Base-by-base conservation (phyloP, 2,888 invertebrate genomes). In the Amphipoea lucens region DNA sequence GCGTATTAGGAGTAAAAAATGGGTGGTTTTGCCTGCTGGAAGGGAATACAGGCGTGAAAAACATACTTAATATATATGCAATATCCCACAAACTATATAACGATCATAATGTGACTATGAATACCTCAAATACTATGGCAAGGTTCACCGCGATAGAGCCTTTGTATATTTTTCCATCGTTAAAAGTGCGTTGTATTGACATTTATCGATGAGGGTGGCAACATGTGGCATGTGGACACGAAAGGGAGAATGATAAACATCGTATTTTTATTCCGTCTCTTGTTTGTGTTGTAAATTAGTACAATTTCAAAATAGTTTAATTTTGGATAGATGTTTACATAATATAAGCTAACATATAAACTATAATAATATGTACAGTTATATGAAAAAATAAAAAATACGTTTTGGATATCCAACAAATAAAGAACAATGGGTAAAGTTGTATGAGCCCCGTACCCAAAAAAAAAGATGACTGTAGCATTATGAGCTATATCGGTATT, bases 151-250 rank as follows among this genome's bases (percentile, higher is more conserved):
- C 48, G 29, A 62, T 62, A 62, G 23, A 54, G 42, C 68, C 54
- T 51, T 73, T 81, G 54, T 66, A 79, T 82, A 82, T 84, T 75
- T 85, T 84, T 85, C 86, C 86, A 85, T 84, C 85, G 77, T 84
- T 84, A 85, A 79, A 77, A 73, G 54, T 62, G 69, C 51, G 63
- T 45, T 85, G 54, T 62, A 60, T 73, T 62, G 85, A 77, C 62
- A 63, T 73, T 80, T 80, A 76, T 83, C 82, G 42, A 70, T 42
- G 69, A 65, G 71, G 69, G 74, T 78, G 51, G 75, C 57, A 79
- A 76, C 83, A 70, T 70, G 72, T 73, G 77, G 29, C 82, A 70
- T 63, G 86, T 83, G 76, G 65, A 69, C 72, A 63, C 36, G 48
- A 57, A 77, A 73, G 48, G 67, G 36, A 40, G 76, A 75, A 82